phyloP scores from a whole-genome alignment of 2,888 invertebrate species.

The Orchesella flavescens region DNA sequence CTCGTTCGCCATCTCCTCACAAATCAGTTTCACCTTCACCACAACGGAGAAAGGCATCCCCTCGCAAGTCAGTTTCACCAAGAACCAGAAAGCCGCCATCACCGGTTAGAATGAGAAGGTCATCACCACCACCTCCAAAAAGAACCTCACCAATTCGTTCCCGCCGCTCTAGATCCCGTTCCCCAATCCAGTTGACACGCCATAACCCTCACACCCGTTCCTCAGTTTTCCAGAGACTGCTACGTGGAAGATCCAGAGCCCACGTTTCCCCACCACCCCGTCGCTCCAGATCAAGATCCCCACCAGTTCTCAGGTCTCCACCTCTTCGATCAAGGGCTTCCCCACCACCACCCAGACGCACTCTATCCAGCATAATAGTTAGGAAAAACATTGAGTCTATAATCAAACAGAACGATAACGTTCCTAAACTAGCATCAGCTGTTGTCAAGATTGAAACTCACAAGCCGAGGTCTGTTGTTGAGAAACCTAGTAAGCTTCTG shows the following conservation, averaged over 20 bases:
- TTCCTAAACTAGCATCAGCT: conserved; percentile 4
- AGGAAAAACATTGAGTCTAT: conserved; percentile 9
- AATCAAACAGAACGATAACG: conserved; percentile 6
- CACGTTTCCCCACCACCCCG: too few species aligned
- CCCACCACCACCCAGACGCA: conserved; percentile 11
- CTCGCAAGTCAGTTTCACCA: background rate
- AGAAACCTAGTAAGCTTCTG: conserved; percentile 20
- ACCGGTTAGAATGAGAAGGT: background rate
- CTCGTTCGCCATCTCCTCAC: background rate
- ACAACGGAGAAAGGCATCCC: too few species aligned
- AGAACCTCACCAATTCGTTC: background rate
- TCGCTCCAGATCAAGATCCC: background rate
- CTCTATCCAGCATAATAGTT: conserved; percentile 5
- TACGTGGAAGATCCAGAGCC: background rate
- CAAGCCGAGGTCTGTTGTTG: background rate
- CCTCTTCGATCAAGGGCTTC: background rate
- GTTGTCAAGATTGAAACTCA: conserved; percentile 8
- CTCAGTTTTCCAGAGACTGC: conserved; percentile 2
- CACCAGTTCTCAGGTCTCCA: background rate
- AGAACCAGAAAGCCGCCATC: background rate
- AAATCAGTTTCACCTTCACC: background rate
- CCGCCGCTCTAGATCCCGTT: background rate
- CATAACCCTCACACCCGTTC: background rate
- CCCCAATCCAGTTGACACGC: conserved; percentile 2
- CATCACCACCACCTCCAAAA: background rate